Conservation (phyloP, 1,140 invertebrate species). For the Sweltsa coloradensis region DNA sequence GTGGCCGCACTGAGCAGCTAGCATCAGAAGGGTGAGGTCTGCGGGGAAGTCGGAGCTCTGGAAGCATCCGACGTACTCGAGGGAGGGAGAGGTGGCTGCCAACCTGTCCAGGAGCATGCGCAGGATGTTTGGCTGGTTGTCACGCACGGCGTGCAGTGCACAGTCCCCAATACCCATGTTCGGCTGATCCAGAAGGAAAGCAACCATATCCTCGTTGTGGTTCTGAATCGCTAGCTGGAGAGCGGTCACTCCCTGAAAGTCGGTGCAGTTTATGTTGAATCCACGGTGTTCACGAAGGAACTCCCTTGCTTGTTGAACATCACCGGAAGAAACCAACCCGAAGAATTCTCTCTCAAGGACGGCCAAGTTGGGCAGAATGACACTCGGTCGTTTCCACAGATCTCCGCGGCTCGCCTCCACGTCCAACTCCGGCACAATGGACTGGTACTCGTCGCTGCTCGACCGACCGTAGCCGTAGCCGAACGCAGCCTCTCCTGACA, state of each 20-base stretch:
- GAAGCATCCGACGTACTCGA: constrained; percentile 36
- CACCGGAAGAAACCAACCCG: no score
- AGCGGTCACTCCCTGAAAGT: constrained; percentile 39
- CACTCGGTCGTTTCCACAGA: no score
- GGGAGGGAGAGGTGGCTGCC: constrained; percentile 28
- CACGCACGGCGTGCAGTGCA: constrained; percentile 37
- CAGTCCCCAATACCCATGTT: constrained; percentile 39
- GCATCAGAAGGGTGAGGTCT: constrained; percentile 55
- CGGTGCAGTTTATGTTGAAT: no score
- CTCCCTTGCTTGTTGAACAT: no score
- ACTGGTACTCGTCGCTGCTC: no score
- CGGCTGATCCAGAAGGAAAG: constrained; percentile 33
- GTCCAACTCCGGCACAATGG: no score
- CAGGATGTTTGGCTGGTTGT: constrained; percentile 35
- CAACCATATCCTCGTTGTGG: constrained; percentile 35
- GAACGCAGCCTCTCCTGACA: no score
- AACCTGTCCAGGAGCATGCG: constrained; percentile 34
- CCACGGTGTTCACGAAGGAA: no score
- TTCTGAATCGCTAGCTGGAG: constrained; percentile 39
- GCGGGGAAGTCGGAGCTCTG: constrained; percentile 47
- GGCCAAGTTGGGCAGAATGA: no score
- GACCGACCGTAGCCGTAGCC: no score
- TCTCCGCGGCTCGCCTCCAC: no score
- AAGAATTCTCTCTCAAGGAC: no score
- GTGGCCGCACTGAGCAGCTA: constrained; percentile 57